Conservation (phyloP, 1,140 invertebrate species). For the Marisa cornuarietis region DNA sequence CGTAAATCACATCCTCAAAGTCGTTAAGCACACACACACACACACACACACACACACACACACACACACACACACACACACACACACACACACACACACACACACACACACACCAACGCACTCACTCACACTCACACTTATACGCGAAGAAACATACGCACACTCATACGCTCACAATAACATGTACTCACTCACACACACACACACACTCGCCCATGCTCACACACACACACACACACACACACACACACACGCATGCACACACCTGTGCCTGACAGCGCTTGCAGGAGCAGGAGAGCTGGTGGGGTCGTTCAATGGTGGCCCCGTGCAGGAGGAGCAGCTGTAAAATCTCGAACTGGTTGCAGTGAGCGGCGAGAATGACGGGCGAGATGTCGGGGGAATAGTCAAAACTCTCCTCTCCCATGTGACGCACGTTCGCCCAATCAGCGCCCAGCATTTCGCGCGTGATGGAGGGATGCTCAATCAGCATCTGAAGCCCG, state of each 20-base stretch:
- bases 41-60: too few relatives aligned
- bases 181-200: neutral
- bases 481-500: conserved; percentile 66
- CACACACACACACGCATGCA: neutral
- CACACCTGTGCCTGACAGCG: conserved; percentile 68
- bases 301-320: conserved; percentile 69
- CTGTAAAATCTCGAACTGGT: conserved; percentile 66
- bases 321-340: conserved; percentile 62
- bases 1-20: too few relatives aligned
- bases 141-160: neutral
- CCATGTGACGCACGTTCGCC: conserved; percentile 45
- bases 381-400: conserved; percentile 63
- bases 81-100: neutral
- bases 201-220: neutral
- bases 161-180: too few relatives aligned
- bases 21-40: too few relatives aligned
- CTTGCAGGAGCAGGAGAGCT: conserved; percentile 71
- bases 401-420: conserved; percentile 59
- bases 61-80: too few relatives aligned
- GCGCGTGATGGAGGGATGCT: conserved; percentile 67
- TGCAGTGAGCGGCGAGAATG: conserved; percentile 64
- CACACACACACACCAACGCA: neutral
- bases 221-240: neutral
- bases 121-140: neutral
- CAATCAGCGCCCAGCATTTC: conserved; percentile 59